Base-by-base conservation (phyloP, 2,113 vertebrate species). In the Craseonycteris thonglongyai region DNA sequence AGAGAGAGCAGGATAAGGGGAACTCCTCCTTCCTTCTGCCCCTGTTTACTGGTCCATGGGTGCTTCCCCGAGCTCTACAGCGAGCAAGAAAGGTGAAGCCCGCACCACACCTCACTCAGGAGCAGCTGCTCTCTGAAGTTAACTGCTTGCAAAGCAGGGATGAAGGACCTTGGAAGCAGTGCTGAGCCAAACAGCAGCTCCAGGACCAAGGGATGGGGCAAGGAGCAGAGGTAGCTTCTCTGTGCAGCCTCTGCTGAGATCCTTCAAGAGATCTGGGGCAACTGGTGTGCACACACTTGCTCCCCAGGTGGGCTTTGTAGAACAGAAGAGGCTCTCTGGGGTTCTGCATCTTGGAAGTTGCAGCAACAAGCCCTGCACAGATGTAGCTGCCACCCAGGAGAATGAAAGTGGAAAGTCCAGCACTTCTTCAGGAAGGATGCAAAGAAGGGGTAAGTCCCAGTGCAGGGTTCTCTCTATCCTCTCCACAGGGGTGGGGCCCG, bases 291-390 rank as follows among this genome's bases (percentile, higher is more conserved):
- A 78, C 88, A 90, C 65, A 78, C 88, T 88, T 15, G n/a, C 94
- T 96, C 96, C 94, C 95, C 90, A 82, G 93, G 96, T 95, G 83
- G 95, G 90, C 88, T 98, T 96, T 97, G 95, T 80, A 90, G 97
- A 95, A 66, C 95, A 95, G 87, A 72, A 95, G 81, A 93, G 71
- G 33, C 56, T 95, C 72, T 93, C 74, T 35, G 35, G 61, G 81
- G 72, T 15, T 68, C 65, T 16, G n/a, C 3, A 0, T 61, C 63
- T 49, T 30, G 42, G 82, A 93, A 90, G 76, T 33, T 24, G 38
- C 66, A 42, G 38, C 2, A 6, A 90, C 65, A 54, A 93, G 40
- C 58, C 45, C 75, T 28, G 68, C 75, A 66, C 69, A 33, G 88
- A 94, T 22, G 16, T 26, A 4, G 26, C 9, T 1, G 49, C 91